phyloP scores from a whole-genome alignment of 2,113 vertebrate genomes.

The Scomber japonicus region DNA sequence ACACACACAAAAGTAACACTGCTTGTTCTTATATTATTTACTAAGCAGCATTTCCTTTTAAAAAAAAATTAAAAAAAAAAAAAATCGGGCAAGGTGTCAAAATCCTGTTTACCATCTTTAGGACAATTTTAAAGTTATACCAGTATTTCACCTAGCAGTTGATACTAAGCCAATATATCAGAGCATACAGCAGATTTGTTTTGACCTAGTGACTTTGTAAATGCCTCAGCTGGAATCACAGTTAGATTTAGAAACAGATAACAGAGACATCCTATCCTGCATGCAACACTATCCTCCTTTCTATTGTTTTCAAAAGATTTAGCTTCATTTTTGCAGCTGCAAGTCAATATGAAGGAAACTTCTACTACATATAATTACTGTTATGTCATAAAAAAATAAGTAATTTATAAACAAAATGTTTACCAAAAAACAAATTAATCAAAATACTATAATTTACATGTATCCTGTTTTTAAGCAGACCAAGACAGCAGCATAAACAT shows the following conservation, averaged over 20 bases:
- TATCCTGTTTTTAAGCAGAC: too few species aligned
- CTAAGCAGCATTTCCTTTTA: not conserved
- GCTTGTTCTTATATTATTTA: not conserved
- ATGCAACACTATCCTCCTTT: not conserved
- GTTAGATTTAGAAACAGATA: slow-evolving; percentile 10
- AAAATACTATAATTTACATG: not conserved
- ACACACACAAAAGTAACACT: not conserved
- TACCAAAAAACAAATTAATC: not conserved
- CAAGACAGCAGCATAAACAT: too few species aligned
- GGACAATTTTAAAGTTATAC: not conserved
- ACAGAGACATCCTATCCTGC: slow-evolving; percentile 20
- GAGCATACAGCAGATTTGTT: slow-evolving; percentile 11
- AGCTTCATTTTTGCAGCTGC: slow-evolving; percentile 4
- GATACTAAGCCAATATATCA: not conserved
- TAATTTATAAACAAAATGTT: slow-evolving; percentile 13
- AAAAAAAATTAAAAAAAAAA: not conserved
- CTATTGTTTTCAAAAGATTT: not conserved
- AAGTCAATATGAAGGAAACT: slow-evolving; percentile 5
- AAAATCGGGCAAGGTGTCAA: not conserved
- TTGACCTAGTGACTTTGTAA: not conserved
- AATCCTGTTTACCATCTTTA: slow-evolving; percentile 9
- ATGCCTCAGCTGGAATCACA: not conserved
- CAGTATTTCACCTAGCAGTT: slow-evolving; percentile 5
- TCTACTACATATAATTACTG: not conserved
- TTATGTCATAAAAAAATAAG: not conserved